Evolutionary conservation across 2,797 vertebrate genomes (phyloP).

Genomic region (Natrix natrix): DNA sequence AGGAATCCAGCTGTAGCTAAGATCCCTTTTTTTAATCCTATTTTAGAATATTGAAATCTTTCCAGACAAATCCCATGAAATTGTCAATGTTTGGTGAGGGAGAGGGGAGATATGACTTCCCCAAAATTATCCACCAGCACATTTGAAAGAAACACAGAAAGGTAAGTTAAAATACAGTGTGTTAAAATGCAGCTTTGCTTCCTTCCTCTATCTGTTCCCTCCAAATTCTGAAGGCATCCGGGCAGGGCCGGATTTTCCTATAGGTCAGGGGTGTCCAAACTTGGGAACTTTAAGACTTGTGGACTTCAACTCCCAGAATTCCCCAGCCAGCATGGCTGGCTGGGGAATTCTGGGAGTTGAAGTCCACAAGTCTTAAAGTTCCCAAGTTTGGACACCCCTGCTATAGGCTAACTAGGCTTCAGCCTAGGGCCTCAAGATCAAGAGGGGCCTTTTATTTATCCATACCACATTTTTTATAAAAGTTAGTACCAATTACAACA

Average conservation of each 20-base stretch:
- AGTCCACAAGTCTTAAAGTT: too few relatives aligned
- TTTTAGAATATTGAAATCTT: not conserved
- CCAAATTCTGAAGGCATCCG: not conserved
- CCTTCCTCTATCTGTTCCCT: not conserved
- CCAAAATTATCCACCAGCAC: not conserved
- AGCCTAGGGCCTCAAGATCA: too few relatives aligned
- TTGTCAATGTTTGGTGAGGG: not conserved
- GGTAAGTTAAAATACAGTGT: not conserved
- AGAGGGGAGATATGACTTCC: not conserved
- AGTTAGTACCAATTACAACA: too few relatives aligned
- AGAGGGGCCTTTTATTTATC: too few relatives aligned
- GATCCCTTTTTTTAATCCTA: not conserved
- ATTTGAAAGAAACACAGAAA: not conserved
- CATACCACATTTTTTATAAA: too few relatives aligned
- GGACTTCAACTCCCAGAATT: too few relatives aligned
- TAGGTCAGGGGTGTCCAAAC: too few relatives aligned
- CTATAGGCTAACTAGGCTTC: too few relatives aligned
- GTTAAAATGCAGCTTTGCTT: not conserved
- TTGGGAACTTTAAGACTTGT: too few relatives aligned
- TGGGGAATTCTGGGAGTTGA: too few relatives aligned
- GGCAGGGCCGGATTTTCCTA: not conserved
- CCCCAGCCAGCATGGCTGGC: too few relatives aligned
- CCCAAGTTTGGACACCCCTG: too few relatives aligned
- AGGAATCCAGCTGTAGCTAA: not conserved
- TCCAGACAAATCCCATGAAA: not conserved